Conservation (phyloP, 2,797 vertebrate genomes). For the Myripristis jacobus region DNA sequence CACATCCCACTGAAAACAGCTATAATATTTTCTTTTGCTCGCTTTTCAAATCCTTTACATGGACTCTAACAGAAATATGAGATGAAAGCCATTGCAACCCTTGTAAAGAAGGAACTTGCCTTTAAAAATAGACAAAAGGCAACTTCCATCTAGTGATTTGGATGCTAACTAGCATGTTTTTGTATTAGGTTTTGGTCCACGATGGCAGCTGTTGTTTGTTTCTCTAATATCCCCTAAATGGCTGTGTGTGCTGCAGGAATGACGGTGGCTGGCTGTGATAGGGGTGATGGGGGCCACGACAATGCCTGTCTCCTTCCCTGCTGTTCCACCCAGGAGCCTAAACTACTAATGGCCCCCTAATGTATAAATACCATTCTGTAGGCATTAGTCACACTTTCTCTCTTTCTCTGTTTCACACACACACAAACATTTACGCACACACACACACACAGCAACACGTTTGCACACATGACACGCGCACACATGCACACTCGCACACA, state of each 20-base stretch:
- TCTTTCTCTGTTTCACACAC: slow-evolving; percentile 61
- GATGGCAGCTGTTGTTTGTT: slow-evolving; percentile 67
- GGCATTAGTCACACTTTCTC: slow-evolving; percentile 85
- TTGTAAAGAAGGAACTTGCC: slow-evolving; percentile 7
- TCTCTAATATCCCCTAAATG: slow-evolving; percentile 57
- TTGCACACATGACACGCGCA: neutral
- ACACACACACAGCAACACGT: slow-evolving; percentile 10
- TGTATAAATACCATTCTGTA: slow-evolving; percentile 85
- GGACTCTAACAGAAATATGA: neutral
- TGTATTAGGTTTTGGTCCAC: slow-evolving; percentile 23
- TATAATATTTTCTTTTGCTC: neutral
- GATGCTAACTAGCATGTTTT: slow-evolving; percentile 33
- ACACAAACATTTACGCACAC: slow-evolving; percentile 40
- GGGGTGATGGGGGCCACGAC: slow-evolving; percentile 69
- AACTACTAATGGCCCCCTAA: slow-evolving; percentile 84
- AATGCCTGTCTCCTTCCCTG: slow-evolving; percentile 82
- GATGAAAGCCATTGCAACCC: neutral
- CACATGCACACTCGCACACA: slow-evolving; percentile 31
- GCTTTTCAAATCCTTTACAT: neutral
- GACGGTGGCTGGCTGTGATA: slow-evolving; percentile 61
- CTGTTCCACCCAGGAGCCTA: slow-evolving; percentile 82
- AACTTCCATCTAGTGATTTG: slow-evolving; percentile 5
- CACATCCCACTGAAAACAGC: neutral
- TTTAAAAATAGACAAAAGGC: slow-evolving; percentile 8
- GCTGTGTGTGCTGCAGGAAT: slow-evolving; percentile 40